Percentiles rank a stretch among this genome's conserved stretches.
phyloP scores from a whole-genome alignment of 2,888 invertebrate genomes.

The Epinotia brunnichana region DNA sequence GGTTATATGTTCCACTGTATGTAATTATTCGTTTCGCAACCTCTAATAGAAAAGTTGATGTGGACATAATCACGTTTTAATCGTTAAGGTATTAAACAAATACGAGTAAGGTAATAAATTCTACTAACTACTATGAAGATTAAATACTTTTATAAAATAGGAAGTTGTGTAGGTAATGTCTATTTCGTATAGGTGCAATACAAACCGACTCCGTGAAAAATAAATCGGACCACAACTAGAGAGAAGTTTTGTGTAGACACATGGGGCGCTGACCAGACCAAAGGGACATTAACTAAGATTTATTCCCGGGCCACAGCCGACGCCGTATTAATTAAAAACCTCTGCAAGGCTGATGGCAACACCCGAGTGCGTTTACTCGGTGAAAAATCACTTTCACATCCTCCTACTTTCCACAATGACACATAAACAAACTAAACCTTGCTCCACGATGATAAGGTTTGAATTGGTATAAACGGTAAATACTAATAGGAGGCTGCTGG shows the following conservation, averaged over 20 bases:
- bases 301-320: constrained; percentile 66
- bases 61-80: too few species aligned
- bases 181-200: neutral
- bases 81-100: too few species aligned
- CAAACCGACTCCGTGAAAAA: constrained; percentile 6
- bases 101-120: too few species aligned
- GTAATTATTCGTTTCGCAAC: too few species aligned
- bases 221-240: constrained; percentile 13
- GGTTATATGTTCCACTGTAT: too few species aligned
- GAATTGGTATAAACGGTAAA: neutral
- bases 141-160: too few species aligned
- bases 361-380: constrained; percentile 57
- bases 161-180: too few species aligned
- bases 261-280: constrained; percentile 73
- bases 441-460: neutral
- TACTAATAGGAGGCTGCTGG: neutral
- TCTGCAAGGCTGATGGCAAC: constrained; percentile 61
- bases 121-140: too few species aligned
- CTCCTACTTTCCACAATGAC: neutral
- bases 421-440: neutral
- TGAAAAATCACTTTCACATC: constrained; percentile 21
- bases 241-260: constrained; percentile 58
- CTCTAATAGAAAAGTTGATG: too few species aligned
- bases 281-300: constrained; percentile 82
- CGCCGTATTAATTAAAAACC: constrained; percentile 80